Base-by-base conservation (phyloP, 2,113 vertebrate genomes). In the Philantomba maxwellii region DNA sequence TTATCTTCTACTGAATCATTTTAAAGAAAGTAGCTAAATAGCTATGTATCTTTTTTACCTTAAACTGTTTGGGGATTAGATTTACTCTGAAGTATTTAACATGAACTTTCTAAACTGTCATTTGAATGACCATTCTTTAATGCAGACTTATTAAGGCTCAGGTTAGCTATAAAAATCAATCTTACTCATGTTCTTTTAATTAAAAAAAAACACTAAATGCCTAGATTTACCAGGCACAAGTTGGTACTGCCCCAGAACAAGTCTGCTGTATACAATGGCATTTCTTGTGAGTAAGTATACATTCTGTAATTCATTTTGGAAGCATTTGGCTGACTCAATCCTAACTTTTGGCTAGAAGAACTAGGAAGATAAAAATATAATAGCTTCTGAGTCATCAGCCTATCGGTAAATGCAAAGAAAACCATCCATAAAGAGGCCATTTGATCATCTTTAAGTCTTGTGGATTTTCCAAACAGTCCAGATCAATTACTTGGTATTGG, bases 371-470 rank as follows among this genome's bases (percentile, higher is more conserved):
- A 96, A 97, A 98, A 98, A 92, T 98, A 96, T 98, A 98, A 98
- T 97, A 98, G 93, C 23, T 15, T 81, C 94, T 99, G 98, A 99
- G 98, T 98, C 98, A 98, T 98, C 83, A 97, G 93, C 97, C 96
- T 93, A 92, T 96, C 96, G 96, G 97, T 98, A 98, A 82, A 98
- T 62, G 95, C 98, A 95, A 33, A 96, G 82, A 97, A 98, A 98
- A 97, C 36, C 85, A 47, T 94, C 55, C 30, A 53, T 28, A 47
- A 10, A 26, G 49, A 87, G 26, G 26, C 28, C 19, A 39, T 92
- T 47, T 96, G 75, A 87, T 84, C 12, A 26, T 80, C 85, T 96
- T 91, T 64, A 94, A 94, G 43, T 5, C 16, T 84, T 78, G 6
- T 47, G 17, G 62, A 70, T 57, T 95, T 95, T 43, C 51, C 60